Percentiles rank a stretch among this genome's conserved stretches.
phyloP scores from a whole-genome alignment of 2,113 vertebrate genomes.

The Petrocephalus microphthalmus region DNA sequence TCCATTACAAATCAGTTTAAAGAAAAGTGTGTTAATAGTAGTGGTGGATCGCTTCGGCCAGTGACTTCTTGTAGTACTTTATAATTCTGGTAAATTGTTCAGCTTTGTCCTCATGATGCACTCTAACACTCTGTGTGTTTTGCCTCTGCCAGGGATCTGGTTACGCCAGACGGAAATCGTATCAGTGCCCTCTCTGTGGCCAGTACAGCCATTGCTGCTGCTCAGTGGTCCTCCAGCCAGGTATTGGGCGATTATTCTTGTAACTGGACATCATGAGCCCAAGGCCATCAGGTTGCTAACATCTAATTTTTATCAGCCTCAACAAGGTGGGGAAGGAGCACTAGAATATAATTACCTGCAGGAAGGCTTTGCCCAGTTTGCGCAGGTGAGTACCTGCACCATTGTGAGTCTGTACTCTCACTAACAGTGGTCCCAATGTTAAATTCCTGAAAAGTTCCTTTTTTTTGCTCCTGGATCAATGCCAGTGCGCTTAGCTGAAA shows the following conservation, averaged over 20 bases:
- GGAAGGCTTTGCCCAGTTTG: conserved; percentile 75
- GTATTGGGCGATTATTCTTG: conserved; percentile 48
- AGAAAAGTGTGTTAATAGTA: background rate
- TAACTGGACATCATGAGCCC: background rate
- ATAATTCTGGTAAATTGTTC: background rate
- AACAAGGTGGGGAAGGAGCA: conserved; percentile 73
- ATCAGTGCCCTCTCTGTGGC: conserved; percentile 96
- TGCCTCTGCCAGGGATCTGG: conserved; percentile 70
- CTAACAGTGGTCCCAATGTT: background rate
- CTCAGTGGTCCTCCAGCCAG: conserved; percentile 98
- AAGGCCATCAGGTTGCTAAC: background rate
- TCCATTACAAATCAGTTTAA: background rate
- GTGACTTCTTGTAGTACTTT: background rate
- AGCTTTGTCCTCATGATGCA: background rate
- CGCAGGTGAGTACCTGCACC: conserved; percentile 66
- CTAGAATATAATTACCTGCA: conserved; percentile 84
- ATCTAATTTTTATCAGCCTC: conserved; percentile 58
- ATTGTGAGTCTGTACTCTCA: background rate
- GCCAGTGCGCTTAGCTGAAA: background rate
- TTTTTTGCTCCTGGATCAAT: background rate
- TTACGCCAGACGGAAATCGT: conserved; percentile 89
- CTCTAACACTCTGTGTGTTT: background rate
- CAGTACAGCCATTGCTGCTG: conserved; percentile 94
- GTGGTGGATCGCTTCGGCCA: background rate
- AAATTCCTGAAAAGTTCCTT: background rate